Evolutionary conservation across 2,113 vertebrate species (phyloP).

Genomic region (Podilymbus podiceps): DNA sequence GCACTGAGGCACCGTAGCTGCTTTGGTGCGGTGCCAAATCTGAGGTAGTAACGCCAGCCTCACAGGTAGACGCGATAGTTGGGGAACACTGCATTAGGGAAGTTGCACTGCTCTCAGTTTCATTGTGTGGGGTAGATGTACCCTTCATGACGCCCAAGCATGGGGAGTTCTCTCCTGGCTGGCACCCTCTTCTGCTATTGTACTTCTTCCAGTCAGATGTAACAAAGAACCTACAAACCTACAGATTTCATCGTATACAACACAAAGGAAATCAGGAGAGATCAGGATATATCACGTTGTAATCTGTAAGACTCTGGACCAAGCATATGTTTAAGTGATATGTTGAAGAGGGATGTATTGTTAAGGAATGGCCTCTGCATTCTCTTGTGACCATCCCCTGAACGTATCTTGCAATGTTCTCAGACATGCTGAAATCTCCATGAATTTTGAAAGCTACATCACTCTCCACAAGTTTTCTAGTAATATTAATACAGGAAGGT

Average conservation of each 20-base stretch:
- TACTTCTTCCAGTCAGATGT: not conserved
- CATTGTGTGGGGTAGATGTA: too few species aligned
- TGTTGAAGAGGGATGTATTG: not conserved
- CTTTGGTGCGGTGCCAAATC: not conserved
- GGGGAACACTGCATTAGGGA: not conserved
- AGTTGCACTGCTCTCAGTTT: not conserved
- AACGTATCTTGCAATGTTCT: not conserved
- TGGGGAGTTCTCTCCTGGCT: not conserved
- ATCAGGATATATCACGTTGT: not conserved
- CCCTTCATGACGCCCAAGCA: fast-evolving
- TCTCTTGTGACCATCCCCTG: not conserved
- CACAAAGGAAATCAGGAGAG: not conserved
- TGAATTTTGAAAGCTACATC: not conserved
- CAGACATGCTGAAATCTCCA: not conserved
- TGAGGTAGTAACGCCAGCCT: not conserved
- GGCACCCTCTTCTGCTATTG: not conserved
- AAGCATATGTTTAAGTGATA: not conserved
- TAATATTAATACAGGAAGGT: not conserved
- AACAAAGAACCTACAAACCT: not conserved
- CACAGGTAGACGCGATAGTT: not conserved
- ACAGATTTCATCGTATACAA: not conserved
- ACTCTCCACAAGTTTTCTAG: not conserved
- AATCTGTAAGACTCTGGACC: not conserved
- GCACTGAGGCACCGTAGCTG: not conserved
- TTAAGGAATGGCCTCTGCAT: not conserved